phyloP scores from a whole-genome alignment of 2,888 invertebrate species.

The Lasioglossum oenotherae region DNA sequence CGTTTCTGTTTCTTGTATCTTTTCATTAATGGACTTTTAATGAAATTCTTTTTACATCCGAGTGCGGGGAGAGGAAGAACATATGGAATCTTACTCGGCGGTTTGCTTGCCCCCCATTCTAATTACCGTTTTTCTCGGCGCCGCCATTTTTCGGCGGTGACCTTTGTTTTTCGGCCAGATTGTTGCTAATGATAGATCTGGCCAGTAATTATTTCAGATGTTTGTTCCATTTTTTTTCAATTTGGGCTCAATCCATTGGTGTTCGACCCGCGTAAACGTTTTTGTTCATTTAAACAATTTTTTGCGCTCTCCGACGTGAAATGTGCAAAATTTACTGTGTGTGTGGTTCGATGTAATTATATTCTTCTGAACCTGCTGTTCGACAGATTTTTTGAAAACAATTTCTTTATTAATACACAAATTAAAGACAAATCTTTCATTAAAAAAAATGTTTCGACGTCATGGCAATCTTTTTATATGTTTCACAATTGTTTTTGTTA shows the following conservation, averaged over 20 bases:
- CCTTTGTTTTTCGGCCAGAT: not conserved
- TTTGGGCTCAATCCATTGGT: not conserved
- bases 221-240: not conserved
- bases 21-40: constrained; percentile 20
- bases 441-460: not conserved
- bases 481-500: not conserved
- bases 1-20: constrained; percentile 6
- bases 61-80: not conserved
- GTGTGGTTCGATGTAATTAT: no score
- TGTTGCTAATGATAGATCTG: constrained; percentile 19
- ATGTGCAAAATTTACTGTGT: not conserved
- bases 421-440: no score
- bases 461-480: not conserved
- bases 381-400: no score
- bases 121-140: not conserved
- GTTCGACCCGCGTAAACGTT: not conserved
- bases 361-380: not conserved
- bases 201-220: not conserved
- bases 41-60: constrained; percentile 9
- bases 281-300: not conserved
- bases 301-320: not conserved
- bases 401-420: not conserved
- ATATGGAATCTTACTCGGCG: not conserved
- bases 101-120: not conserved
- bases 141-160: not conserved